Evolutionary conservation across 2,888 invertebrate genomes (phyloP).

Genomic region (Acanthosepion lycidas): DNA sequence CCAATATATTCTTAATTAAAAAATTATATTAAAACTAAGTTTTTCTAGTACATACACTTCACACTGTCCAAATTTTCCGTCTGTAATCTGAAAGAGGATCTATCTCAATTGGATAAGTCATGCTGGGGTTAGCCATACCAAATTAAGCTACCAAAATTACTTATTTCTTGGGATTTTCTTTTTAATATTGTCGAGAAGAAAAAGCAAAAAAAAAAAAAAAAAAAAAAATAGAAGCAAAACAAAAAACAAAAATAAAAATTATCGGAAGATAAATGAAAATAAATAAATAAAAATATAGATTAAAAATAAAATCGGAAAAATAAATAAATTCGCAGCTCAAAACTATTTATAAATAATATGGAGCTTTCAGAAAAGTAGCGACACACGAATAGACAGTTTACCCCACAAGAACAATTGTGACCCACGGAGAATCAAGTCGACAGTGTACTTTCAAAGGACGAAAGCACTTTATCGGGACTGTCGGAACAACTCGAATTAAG

Average conservation of each 20-base stretch:
- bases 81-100: not conserved
- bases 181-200: too few species aligned
- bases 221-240: too few species aligned
- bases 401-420: not conserved
- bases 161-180: too few species aligned
- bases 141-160: not conserved
- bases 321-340: too few species aligned
- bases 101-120: slow-evolving; percentile 2
- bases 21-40: not conserved
- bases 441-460: not conserved
- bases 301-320: too few species aligned
- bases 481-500: not conserved
- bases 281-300: too few species aligned
- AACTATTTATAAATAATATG: too few species aligned
- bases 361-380: too few species aligned
- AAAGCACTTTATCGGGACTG: not conserved
- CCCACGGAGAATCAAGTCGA: not conserved
- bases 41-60: not conserved
- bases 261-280: too few species aligned
- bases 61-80: not conserved
- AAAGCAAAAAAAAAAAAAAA: too few species aligned
- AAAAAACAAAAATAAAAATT: too few species aligned
- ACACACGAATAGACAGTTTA: too few species aligned
- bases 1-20: slow-evolving; percentile 11
- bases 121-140: not conserved